Evolutionary conservation across 2,113 vertebrate genomes (phyloP).

Genomic region (Psittacula cyanocephala): DNA sequence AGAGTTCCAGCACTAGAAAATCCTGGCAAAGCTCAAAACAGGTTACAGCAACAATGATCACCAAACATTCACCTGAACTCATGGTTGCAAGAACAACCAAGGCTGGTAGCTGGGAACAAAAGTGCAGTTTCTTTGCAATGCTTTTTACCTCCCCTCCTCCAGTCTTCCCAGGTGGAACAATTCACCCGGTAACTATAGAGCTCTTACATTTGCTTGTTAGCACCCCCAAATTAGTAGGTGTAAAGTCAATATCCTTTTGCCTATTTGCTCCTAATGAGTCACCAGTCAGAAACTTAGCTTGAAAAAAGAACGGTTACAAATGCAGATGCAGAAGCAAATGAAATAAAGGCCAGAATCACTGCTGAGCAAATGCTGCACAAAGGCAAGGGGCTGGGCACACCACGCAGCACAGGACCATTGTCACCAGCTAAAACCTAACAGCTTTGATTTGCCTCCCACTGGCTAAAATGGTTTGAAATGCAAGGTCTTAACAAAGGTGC

Average conservation of each 20-base stretch:
- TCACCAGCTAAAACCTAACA: constrained; percentile 57
- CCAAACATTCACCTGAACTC: background rate
- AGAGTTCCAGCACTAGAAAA: background rate
- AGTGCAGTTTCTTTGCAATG: background rate
- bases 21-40: background rate
- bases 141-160: constrained; percentile 25
- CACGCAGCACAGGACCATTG: constrained; percentile 50
- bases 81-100: background rate
- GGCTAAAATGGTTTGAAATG: constrained; percentile 63
- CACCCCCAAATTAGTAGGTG: constrained; percentile 62
- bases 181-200: constrained; percentile 21
- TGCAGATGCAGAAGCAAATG: constrained; percentile 54
- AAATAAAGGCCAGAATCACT: constrained; percentile 44
- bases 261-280: constrained; percentile 57
- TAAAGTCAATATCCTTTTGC: constrained; percentile 62
- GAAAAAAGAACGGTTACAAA: constrained; percentile 26
- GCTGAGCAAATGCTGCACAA: constrained; percentile 1
- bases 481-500: constrained; percentile 66
- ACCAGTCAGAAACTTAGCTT: constrained; percentile 49
- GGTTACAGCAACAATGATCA: background rate
- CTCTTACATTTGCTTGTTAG: constrained; percentile 56
- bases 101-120: background rate
- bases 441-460: constrained; percentile 65
- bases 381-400: constrained; percentile 42
- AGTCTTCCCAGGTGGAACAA: constrained; percentile 30